A percentile compares a stretch with the other conserved stretches of the same genome.
Conservation (phyloP, 2,888 invertebrate genomes). For the Chouioia cunea region DNA sequence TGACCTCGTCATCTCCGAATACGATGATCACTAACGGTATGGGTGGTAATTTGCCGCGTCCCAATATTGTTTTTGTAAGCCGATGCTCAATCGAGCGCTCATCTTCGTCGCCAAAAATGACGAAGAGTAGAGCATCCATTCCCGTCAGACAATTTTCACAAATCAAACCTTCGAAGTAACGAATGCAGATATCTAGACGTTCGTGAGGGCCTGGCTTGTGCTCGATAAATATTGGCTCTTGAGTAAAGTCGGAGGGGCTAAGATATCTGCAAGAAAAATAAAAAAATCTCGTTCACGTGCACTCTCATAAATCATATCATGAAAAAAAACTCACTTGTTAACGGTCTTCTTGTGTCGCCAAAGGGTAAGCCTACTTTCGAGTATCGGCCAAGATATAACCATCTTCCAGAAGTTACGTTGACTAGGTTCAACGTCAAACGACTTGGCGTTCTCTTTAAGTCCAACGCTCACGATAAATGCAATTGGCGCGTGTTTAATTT, state of each 20-base stretch:
- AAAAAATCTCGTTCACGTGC: neutral
- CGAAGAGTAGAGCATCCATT: conserved; percentile 61
- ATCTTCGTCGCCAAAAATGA: conserved; percentile 57
- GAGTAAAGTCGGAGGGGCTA: conserved; percentile 62
- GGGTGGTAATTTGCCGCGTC: conserved; percentile 60
- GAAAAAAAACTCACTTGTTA: conserved; percentile 56
- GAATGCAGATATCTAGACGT: conserved; percentile 60
- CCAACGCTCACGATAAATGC: conserved; percentile 69
- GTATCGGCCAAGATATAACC: conserved; percentile 72
- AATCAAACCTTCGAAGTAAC: conserved; percentile 58
- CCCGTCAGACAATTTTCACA: conserved; percentile 56
- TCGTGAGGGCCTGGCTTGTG: conserved; percentile 60
- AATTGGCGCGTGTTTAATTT: conserved; percentile 64
- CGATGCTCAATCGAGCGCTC: conserved; percentile 53
- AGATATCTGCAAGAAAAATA: conserved; percentile 57
- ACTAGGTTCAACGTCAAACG: conserved; percentile 66
- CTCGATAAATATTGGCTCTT: conserved; percentile 58
- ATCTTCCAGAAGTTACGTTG: conserved; percentile 74
- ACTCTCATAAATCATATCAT: neutral
- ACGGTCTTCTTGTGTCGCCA: conserved; percentile 71
- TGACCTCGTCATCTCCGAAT: conserved; percentile 51
- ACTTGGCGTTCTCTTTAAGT: conserved; percentile 70
- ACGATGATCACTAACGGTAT: conserved; percentile 61
- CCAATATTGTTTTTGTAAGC: conserved; percentile 58
- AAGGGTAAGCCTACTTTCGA: conserved; percentile 68